Conservation (phyloP, 2,797 vertebrate species). For the Hapalemur alaotrensis region DNA sequence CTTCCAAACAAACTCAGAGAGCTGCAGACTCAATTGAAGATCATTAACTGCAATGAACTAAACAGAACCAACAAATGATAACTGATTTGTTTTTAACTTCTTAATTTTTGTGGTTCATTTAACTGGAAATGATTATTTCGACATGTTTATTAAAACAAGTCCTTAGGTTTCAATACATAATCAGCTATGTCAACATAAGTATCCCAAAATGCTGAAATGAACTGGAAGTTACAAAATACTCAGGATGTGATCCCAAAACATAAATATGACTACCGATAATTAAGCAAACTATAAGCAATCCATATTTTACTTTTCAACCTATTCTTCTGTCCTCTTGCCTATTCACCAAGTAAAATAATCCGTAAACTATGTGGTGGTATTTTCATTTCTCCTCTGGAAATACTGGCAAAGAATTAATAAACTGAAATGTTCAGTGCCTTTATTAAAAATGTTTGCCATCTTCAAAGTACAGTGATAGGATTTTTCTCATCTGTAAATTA, state of each 20-base stretch:
- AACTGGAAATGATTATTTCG: constrained; percentile 62
- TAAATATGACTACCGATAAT: neutral
- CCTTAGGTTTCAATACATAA: constrained; percentile 61
- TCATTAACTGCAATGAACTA: constrained; percentile 75
- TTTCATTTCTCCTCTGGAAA: constrained; percentile 40
- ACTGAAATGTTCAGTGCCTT: neutral
- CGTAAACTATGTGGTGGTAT: neutral
- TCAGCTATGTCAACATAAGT: constrained; percentile 63
- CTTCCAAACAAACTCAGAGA: constrained; percentile 83
- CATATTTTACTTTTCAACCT: neutral
- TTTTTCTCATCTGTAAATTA: constrained; percentile 31
- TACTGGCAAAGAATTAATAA: neutral
- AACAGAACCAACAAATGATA: constrained; percentile 71
- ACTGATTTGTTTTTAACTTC: constrained; percentile 71
- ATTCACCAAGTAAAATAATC: neutral
- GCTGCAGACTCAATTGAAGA: constrained; percentile 82
- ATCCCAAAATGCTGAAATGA: constrained; percentile 24
- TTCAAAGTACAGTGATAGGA: neutral
- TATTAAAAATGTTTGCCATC: neutral
- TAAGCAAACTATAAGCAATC: neutral
- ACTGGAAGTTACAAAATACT: constrained; percentile 45
- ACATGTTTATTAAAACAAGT: constrained; percentile 63
- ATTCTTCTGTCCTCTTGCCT: neutral
- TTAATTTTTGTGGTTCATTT: constrained; percentile 46
- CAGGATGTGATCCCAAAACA: neutral